Base-by-base conservation (phyloP, 2,113 vertebrate species). In the Diadophis punctatus region DNA sequence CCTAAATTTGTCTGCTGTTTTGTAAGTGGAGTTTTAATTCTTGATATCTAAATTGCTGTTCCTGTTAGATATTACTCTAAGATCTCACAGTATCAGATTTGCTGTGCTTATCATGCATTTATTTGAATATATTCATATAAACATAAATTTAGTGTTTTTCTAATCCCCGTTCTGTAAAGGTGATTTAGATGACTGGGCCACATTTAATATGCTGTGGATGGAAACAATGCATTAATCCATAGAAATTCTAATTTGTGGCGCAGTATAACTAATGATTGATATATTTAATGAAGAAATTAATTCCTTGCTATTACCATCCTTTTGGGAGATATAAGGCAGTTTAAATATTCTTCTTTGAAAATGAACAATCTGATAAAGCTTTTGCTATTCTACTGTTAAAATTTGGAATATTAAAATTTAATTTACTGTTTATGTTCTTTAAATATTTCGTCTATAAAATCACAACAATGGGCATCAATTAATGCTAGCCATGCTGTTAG, bases 401-500 rank as follows among this genome's bases (percentile, higher is more conserved):
- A 27, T 25, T 86, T 93, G 90, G 56, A 91, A 27, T 25, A 60
- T 18, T 30, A 85, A 60, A 92, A 20, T 22, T 92, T 8, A 5
- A 4, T 0, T 39, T 68, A 25, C 58, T 39, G 53, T 87, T 87
- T 88, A 2, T 8, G 30, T 34, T 87, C 89, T 93, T 90, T 90
- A 34, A 85, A 23, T 86, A 23, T 85, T 85, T 91, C 0, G 0
- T 60, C 12, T 92, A 14, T 86, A 85, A 90, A 90, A 53, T 55
- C 14, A 43, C 16, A 92, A 56, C n/a, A 86, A 63, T 86, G 49
- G 46, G 55, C 43, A 90, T 84, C 93, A 90, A 51, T 93, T 91
- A 39, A 20, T 89, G 92, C 87, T 14, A 86, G 0, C 48, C 63
- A n/a, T 90, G 55, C 48, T 91, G 1, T 0, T 84, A 80, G 88